Evolutionary conservation across 1,140 invertebrate species (phyloP), one percentile per base, ranked within the genome.

Genomic region (Danaus plexippus): DNA sequence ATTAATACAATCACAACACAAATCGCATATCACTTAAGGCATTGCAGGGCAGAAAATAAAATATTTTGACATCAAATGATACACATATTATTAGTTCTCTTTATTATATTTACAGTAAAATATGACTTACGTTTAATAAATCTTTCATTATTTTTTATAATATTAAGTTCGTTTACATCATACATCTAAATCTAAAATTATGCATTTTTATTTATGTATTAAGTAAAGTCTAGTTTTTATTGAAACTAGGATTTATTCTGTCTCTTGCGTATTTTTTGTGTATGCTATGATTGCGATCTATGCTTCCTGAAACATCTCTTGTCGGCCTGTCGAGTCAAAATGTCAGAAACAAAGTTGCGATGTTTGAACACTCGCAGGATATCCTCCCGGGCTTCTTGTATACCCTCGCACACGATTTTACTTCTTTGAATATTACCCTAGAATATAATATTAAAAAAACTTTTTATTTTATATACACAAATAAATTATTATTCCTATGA

Each of bases 371-470:
- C 93, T 74, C 95, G 94, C 69, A 96, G 91, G 47, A 98, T 92
- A 76, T 96, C 94, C 44, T 90, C 90, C 66, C 94, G 93, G 0
- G 96, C 94, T 83, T 98, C 97, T 65, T 90, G 89, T 79, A 98
- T 93, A 59, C 97, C 96, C 82, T 98, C 97, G 52, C 93, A 93
- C 42, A 98, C 94, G 46, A 98, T 93, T 89, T 94, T 96, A 79
- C 96, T 96, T 47, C 97, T 90, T 87, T 99, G 97, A 75, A 98
- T 94, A 85, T 98, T 98, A 43, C 96, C 96, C 93, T 96, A 83
- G 64, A 69, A 68, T 59, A 62, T 52, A 15, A 15, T 15, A 15
- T 15, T 15, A 15, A 22, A 59, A 45, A 43, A 52, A 51, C 15
- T 46, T 46, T 18, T 43, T 41, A 5, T 11, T 12, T 32, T 13